These are phyloP conservation scores for Erpornis zantholeuca DNA, from an alignment of 2,113 vertebrate genomes.

Conservation along the genomic window DNA sequence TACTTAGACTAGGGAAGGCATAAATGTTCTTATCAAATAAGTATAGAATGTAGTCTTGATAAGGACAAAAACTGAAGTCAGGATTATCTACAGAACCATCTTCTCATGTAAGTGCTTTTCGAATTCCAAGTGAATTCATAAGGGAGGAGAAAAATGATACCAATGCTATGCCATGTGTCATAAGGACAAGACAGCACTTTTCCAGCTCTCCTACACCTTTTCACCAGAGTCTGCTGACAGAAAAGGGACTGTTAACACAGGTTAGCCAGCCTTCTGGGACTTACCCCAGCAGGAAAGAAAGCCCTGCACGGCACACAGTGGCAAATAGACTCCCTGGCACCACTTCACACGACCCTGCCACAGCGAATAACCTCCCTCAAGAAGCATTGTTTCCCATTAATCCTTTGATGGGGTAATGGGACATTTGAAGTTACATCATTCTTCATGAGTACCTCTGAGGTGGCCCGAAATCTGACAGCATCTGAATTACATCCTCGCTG, in stretches of 20 bases:
- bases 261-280: not conserved
- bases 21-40: not conserved
- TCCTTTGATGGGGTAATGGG: not conserved
- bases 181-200: not conserved
- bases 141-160: not conserved
- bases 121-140: not conserved
- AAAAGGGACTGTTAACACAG: not conserved
- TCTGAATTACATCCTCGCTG: not conserved
- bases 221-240: not conserved
- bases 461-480: accelerated
- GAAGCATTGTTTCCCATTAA: not conserved
- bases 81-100: not conserved
- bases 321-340: not conserved
- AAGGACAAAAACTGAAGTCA: not conserved
- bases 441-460: not conserved
- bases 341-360: not conserved
- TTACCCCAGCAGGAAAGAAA: not conserved
- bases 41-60: not conserved
- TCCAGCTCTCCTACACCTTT: not conserved
- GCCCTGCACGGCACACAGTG: not conserved
- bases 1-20: not conserved
- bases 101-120: not conserved
- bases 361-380: not conserved
- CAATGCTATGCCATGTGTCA: not conserved
- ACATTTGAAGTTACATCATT: not conserved